Evolutionary conservation across 2,888 invertebrate species (phyloP), one percentile per base, ranked within the genome.

Genomic region (Mythimna loreyi): DNA sequence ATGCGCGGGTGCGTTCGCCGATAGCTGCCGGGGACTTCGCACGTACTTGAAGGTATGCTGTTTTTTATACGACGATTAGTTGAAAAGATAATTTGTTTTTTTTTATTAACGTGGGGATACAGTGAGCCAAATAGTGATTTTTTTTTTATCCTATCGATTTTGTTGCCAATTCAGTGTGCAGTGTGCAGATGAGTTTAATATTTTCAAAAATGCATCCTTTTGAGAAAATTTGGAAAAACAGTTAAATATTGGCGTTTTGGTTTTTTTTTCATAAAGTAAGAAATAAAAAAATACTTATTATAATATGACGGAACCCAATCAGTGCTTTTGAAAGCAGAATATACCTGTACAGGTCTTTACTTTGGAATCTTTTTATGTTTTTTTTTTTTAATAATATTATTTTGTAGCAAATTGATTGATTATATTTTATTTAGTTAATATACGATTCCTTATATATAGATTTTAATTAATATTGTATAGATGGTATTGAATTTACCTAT

Each of bases 1-100:
- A 74, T 73, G 76, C 66, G 80, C 76, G 82, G 82, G 85, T 82
- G 87, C 85, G 87, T 87, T 71, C 67, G 65, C 50, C 76, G 63
- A 52, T 75, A 83, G 81, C 78, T 63, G 84, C 71, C 82, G 82
- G 72, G 64, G 73, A 72, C 82, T 79, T 61, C 76, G 68, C 78
- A 74, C 78, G 84, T 56, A 60, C 63, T 57, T 64, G 59, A n/a
- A 84, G 81, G 85, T 85, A 80, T 63, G 81, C 45, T 33, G 40
- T 49, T 62, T 47, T 67, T 43, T 55, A 43, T 56, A 55, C 21
- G 7, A 45, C 25, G 6, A 60, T 56, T 45, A 57, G 25, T 49
- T 2, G n/a, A 52, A 19, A 28, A 30, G 3, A 23, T 49, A 16
- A 36, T 50, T 43, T 11, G 21, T 52, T n/a, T 43, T 13, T 43